Evolutionary conservation across 2,797 vertebrate genomes (phyloP).

Genomic region (Mormyrops attenuatus): DNA sequence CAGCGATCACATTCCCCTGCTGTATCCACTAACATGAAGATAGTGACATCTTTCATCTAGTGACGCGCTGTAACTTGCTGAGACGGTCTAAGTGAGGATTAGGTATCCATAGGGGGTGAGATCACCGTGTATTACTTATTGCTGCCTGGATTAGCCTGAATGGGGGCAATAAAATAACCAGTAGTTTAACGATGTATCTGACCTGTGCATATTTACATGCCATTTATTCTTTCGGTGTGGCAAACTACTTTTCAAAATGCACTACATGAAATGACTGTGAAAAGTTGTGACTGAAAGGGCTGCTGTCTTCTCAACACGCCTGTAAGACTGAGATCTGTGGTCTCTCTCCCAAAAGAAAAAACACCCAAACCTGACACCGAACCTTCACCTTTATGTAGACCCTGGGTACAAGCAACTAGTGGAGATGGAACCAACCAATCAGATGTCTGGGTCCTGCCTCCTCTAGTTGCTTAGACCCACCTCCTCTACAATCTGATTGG

Average conservation of each 20-base stretch:
- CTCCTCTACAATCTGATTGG: background rate
- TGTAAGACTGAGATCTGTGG: background rate
- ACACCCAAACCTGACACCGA: background rate
- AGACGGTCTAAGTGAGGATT: background rate
- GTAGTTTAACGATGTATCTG: background rate
- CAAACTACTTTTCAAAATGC: background rate
- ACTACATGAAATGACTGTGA: background rate
- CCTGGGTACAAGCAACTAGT: background rate
- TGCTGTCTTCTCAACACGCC: background rate
- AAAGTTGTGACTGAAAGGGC: background rate
- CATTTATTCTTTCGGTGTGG: background rate
- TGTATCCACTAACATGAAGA: background rate
- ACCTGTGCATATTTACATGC: background rate
- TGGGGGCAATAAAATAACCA: background rate
- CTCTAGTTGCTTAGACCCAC: background rate
- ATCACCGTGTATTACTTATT: background rate
- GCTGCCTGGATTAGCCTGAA: background rate
- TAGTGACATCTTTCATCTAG: background rate
- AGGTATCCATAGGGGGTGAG: background rate
- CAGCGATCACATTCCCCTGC: background rate
- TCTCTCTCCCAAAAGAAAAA: background rate
- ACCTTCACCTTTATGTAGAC: background rate
- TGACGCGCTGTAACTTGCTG: background rate
- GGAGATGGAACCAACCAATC: background rate
- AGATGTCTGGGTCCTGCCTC: background rate